Conservation (phyloP, 2,888 invertebrate species). For the Spodoptera exigua region DNA sequence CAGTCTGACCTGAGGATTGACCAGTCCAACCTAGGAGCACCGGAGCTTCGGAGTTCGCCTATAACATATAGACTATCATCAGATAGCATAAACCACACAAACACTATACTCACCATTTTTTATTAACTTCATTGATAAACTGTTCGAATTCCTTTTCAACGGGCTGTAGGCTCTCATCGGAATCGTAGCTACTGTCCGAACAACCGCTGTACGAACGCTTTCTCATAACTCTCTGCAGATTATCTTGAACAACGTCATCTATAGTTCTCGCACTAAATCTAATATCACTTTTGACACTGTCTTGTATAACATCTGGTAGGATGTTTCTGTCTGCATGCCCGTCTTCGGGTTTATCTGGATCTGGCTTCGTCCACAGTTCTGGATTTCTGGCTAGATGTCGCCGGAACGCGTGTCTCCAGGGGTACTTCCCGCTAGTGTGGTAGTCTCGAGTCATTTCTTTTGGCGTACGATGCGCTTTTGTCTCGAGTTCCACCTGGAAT, state of each 20-base stretch:
- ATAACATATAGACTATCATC: no score
- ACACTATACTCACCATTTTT: constrained; percentile 83
- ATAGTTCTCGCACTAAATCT: constrained; percentile 75
- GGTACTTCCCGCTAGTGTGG: constrained; percentile 81
- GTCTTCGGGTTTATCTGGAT: constrained; percentile 33
- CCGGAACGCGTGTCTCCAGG: constrained; percentile 82
- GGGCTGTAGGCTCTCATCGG: constrained; percentile 80
- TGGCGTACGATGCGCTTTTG: constrained; percentile 78
- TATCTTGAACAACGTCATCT: constrained; percentile 70
- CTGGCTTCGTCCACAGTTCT: constrained; percentile 69
- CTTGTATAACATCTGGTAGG: constrained; percentile 57
- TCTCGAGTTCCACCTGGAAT: constrained; percentile 79
- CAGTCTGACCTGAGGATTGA: no score
- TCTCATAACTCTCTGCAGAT: constrained; percentile 68
- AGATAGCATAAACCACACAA: no score
- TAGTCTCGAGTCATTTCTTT: constrained; percentile 80
- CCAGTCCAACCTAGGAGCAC: no score
- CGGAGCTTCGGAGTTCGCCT: no score
- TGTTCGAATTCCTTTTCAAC: constrained; percentile 82
- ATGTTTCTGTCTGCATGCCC: constrained; percentile 27
- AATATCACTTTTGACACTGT: constrained; percentile 79
- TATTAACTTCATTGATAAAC: constrained; percentile 83
- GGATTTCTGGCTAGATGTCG: constrained; percentile 75
- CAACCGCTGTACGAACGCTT: constrained; percentile 78
- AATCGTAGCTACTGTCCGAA: constrained; percentile 80